Base-by-base conservation (phyloP, 2,888 invertebrate species). In the Drosophila antonietae region DNA sequence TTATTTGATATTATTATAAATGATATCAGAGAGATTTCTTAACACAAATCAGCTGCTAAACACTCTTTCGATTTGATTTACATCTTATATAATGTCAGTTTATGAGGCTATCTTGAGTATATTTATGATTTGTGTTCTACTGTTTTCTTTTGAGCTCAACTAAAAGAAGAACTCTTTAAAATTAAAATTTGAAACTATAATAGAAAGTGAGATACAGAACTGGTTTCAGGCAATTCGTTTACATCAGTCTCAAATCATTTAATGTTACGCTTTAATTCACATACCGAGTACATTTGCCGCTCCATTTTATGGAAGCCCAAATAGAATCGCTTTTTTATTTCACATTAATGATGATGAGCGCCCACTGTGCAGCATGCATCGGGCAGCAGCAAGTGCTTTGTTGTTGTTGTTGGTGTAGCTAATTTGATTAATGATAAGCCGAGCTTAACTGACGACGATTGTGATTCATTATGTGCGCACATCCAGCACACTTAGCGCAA, bases 371-470 rank as follows among this genome's bases (percentile, higher is more conserved):
- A 47, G 81, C 72, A 23, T 82, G 86, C 78, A 47, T 72, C 65
- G 31, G 46, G 20, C 61, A 43, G 33, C 51, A 66, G 61, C 39
- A 31, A 20, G 18, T 64, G 60, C 28, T 72, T 18, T 37, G 53
- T 31, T 59, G 61, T 35, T 59, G 61, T 37, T 70, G 51, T 56
- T 74, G 66, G 61, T 86, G 89, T 73, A 82, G 88, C 91, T 89
- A 91, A 89, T 89, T 89, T 89, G 88, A 89, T 89, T 89, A 89
- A 89, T 91, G 88, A 89, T 89, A 90, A 89, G 88, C 89, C 66
- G 63, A 70, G 88, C 90, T 88, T 89, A 88, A 90, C 89, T 81
- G 88, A 82, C 78, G 91, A 88, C 90, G 90, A 84, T 81, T 90
- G 91, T 90, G 88, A 88, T 88, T 88, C 91, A 90, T 87, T 90